A percentile compares a stretch with the other conserved stretches of the same genome.
phyloP scores from a whole-genome alignment of 1,140 invertebrate species.

The Dolichoris vasculosae region DNA sequence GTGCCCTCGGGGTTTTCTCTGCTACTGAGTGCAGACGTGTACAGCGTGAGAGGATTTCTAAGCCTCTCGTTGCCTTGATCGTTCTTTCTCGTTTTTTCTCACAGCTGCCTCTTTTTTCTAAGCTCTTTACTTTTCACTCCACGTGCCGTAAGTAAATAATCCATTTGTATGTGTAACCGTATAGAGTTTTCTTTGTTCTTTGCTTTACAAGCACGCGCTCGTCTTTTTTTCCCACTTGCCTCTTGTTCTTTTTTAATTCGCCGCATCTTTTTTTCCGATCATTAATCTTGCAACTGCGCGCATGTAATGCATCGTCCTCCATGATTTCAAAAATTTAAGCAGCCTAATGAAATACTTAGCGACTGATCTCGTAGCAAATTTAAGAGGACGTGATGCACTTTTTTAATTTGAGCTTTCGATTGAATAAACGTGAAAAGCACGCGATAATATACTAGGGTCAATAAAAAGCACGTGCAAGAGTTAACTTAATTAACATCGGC shows the following conservation, averaged over 20 bases:
- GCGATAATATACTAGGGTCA: background rate
- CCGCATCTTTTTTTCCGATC: conserved; percentile 49
- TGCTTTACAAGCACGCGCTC: conserved; percentile 51
- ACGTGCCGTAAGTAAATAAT: conserved; percentile 63
- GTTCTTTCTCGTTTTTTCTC: background rate
- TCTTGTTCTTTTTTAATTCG: background rate
- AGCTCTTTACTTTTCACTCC: conserved; percentile 52
- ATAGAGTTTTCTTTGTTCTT: conserved; percentile 36
- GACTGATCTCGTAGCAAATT: background rate
- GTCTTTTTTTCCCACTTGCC: conserved; percentile 32
- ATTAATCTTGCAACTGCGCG: background rate
- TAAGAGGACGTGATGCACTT: background rate
- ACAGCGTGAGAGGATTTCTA: conserved; percentile 9
- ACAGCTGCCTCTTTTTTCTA: conserved; percentile 7
- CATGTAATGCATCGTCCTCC: background rate
- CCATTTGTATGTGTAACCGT: conserved; percentile 65
- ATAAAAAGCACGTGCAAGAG: background rate
- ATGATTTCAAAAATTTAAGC: background rate
- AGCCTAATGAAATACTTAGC: background rate
- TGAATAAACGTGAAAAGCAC: background rate
- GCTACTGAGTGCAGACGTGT: background rate
- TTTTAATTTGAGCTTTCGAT: background rate
- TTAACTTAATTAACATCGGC: conserved; percentile 22
- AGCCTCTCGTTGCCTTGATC: background rate
- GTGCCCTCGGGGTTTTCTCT: background rate